These are phyloP conservation scores for Poicephalus meyeri DNA, from an alignment of 2,113 vertebrate genomes.

Conservation along the genomic window DNA sequence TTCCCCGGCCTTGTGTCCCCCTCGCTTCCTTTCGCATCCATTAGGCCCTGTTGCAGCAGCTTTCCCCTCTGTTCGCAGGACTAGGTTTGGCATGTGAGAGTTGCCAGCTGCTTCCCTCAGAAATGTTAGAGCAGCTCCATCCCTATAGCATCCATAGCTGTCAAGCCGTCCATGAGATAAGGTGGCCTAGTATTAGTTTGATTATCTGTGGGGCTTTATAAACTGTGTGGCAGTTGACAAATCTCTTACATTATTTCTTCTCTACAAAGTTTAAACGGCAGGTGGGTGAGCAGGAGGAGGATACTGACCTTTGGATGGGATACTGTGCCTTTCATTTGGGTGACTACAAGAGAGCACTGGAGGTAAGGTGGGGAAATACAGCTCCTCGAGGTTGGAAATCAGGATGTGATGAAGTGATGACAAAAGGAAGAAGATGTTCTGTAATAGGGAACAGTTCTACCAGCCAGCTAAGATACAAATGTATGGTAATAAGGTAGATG, in stretches of 20 bases:
- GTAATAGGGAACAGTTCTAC: neutral
- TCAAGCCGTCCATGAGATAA: neutral
- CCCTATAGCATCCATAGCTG: neutral
- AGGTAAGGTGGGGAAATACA: slow-evolving; percentile 82
- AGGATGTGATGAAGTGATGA: neutral
- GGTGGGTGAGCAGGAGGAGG: slow-evolving; percentile 83
- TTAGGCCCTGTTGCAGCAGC: neutral
- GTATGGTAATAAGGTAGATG: neutral
- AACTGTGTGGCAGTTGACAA: neutral
- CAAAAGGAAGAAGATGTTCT: neutral
- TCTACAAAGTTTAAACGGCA: slow-evolving; percentile 88
- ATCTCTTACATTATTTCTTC: neutral
- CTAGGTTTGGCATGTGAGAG: neutral
- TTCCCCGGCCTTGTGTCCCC: neutral
- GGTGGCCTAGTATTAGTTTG: neutral
- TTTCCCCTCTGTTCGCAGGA: neutral
- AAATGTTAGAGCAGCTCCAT: neutral
- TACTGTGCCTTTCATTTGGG: slow-evolving; percentile 95
- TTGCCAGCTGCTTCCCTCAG: neutral
- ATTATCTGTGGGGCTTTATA: neutral
- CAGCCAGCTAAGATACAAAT: neutral
- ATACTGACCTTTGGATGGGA: slow-evolving; percentile 88
- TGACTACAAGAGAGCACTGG: slow-evolving; percentile 91
- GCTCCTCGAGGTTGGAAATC: neutral
- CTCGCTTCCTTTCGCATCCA: neutral